Conservation (phyloP, 2,113 vertebrate genomes). For the Onychostruthus taczanowskii region DNA sequence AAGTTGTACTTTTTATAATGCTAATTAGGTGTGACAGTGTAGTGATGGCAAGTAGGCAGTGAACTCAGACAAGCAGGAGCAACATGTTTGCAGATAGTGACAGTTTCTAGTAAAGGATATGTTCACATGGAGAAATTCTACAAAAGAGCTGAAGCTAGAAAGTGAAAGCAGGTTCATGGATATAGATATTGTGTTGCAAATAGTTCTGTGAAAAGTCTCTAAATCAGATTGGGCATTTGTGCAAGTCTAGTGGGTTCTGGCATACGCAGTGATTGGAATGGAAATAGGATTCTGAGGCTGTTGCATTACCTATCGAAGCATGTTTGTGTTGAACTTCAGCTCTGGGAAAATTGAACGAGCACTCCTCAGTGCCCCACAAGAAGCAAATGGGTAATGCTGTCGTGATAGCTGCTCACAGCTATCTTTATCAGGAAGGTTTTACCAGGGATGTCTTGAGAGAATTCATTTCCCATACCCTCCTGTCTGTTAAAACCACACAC, state of each 20-base stretch:
- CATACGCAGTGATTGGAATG: neutral
- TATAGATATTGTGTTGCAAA: neutral
- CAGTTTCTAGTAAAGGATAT: neutral
- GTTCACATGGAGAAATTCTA: neutral
- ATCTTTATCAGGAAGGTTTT: neutral
- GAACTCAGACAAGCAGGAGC: neutral
- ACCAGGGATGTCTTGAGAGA: neutral
- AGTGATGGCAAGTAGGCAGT: slow-evolving; percentile 29
- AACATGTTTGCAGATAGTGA: slow-evolving; percentile 33
- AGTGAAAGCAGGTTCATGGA: neutral
- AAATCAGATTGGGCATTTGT: neutral
- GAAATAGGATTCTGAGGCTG: neutral
- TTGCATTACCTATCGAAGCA: rapidly evolving
- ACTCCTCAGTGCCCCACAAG: neutral
- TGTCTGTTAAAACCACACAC: neutral
- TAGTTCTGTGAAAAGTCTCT: neutral
- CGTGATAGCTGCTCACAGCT: neutral
- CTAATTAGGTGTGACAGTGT: slow-evolving; percentile 16
- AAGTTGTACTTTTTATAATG: neutral
- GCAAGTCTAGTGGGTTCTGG: neutral
- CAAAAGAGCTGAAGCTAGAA: neutral
- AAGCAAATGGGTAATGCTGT: neutral
- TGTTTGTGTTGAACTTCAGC: neutral
- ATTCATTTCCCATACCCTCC: neutral
- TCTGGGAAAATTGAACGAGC: neutral